Evolutionary conservation across 2,113 vertebrate genomes (phyloP), one percentile per base, ranked within the genome.

Genomic region (Onychorhynchus coronatus): DNA sequence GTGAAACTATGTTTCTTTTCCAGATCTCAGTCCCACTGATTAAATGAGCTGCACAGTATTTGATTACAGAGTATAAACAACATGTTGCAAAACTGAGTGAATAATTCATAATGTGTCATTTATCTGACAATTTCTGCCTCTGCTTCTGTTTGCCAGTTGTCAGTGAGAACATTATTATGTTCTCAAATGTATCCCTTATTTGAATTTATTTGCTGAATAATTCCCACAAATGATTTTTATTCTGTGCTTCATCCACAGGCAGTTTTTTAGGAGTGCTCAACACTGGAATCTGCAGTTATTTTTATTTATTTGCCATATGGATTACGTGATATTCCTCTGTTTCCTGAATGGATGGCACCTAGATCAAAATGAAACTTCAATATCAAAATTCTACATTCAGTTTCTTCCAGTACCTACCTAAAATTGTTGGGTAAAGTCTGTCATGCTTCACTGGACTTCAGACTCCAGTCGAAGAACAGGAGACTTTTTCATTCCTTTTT

Each of bases 61-160:
- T 94, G 96, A 95, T 95, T 96, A 93, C 63, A 89, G 53, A 81
- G 23, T 86, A 70, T 85, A 97, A 96, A 92, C 89, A 93, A 93
- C 14, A 12, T 89, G 67, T 91, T 95, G 89, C 65, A 88, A 93
- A 91, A 92, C 67, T 68, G 70, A 93, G 85, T 95, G 93, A 96
- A 96, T 97, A 96, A 97, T 96, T 96, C 92, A 97, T 94, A 87
- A 85, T 70, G 63, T 91, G 86, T 92, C 92, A 96, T 96, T 96
- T 95, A 91, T 91, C 75, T 91, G 87, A 94, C 81, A 95, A 93
- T 81, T 95, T 95, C 95, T 92, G 49, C 75, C 39, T 92, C 67
- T 92, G 56, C 72, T 95, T 95, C 72, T 89, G 68, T 96, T 95
- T 96, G 84, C 76, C 61, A 42, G 63, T 89, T 96, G 88, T 93